These are phyloP conservation scores for Sorex fumeus DNA, from an alignment of 2,113 vertebrate genomes.

Conservation along the genomic window DNA sequence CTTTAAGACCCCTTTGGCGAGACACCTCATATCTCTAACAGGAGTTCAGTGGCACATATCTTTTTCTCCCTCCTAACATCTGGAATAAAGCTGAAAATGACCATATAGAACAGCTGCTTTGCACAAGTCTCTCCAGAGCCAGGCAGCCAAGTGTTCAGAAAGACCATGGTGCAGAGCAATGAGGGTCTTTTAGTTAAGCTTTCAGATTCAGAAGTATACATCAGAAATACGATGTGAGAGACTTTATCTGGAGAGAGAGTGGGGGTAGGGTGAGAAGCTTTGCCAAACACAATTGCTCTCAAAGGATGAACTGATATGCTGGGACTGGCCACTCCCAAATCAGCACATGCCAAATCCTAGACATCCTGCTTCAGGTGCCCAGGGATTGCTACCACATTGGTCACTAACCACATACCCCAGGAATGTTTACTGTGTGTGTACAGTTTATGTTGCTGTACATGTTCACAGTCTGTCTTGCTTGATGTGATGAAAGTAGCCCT, in stretches of 20 bases:
- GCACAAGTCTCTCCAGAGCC: background rate
- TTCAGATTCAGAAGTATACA: slow-evolving; percentile 22
- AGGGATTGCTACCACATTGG: background rate
- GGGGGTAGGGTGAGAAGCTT: background rate
- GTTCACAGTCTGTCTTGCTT: background rate
- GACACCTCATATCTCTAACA: background rate
- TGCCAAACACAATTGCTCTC: background rate
- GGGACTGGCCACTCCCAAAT: background rate
- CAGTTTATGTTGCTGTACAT: background rate
- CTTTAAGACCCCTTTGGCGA: background rate
- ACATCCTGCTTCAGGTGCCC: background rate
- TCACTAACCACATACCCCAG: background rate
- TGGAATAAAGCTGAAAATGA: background rate
- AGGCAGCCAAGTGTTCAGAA: background rate
- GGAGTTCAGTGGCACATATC: background rate
- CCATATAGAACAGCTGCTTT: background rate
- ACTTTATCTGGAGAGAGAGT: background rate
- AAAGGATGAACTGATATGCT: background rate
- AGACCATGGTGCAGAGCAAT: background rate
- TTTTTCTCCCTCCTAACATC: background rate
- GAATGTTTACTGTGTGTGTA: background rate
- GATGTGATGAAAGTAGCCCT: background rate
- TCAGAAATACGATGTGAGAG: background rate
- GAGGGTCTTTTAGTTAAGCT: background rate
- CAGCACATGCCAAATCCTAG: background rate